Evolutionary conservation across 2,888 invertebrate genomes (phyloP).

Genomic region (Cantharis nigra): DNA sequence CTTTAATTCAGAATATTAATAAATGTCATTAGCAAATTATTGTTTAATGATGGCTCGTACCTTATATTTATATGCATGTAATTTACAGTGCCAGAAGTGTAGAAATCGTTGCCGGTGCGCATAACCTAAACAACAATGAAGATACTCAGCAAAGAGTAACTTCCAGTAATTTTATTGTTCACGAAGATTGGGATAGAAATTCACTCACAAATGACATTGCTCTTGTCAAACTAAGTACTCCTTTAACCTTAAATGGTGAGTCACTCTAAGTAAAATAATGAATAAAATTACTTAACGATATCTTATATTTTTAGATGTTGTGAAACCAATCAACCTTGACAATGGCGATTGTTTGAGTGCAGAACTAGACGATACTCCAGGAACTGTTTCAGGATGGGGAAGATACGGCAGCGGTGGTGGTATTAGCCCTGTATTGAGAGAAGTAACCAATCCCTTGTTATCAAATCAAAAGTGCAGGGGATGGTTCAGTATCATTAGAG

Average conservation of each 20-base stretch:
- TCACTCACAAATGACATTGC: slow-evolving; percentile 55
- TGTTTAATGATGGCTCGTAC: too few species aligned
- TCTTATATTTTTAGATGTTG: slow-evolving; percentile 22
- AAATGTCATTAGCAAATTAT: too few species aligned
- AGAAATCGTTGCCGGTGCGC: slow-evolving; percentile 39
- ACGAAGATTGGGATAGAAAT: slow-evolving; percentile 45
- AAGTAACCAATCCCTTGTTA: slow-evolving; percentile 53
- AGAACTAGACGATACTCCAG: slow-evolving; percentile 50
- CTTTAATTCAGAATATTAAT: too few species aligned
- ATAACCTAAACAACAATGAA: slow-evolving; percentile 45
- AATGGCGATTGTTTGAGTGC: slow-evolving; percentile 35
- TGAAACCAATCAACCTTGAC: slow-evolving; percentile 30
- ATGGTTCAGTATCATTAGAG: slow-evolving; percentile 49
- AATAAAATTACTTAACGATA: neutral
- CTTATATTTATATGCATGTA: too few species aligned
- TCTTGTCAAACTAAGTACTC: slow-evolving; percentile 49
- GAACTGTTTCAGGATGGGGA: slow-evolving; percentile 59
- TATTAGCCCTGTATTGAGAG: slow-evolving; percentile 54
- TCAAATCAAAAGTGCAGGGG: slow-evolving; percentile 55
- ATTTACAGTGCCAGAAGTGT: slow-evolving; percentile 7
- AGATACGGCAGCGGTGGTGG: slow-evolving; percentile 47
- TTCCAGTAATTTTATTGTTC: slow-evolving; percentile 38
- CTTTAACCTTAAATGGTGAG: slow-evolving; percentile 35
- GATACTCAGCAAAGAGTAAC: slow-evolving; percentile 44
- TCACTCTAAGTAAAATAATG: neutral